These are phyloP conservation scores for Proterorhinus semilunaris DNA, from an alignment of 2,113 vertebrate genomes.

Conservation along the genomic window DNA sequence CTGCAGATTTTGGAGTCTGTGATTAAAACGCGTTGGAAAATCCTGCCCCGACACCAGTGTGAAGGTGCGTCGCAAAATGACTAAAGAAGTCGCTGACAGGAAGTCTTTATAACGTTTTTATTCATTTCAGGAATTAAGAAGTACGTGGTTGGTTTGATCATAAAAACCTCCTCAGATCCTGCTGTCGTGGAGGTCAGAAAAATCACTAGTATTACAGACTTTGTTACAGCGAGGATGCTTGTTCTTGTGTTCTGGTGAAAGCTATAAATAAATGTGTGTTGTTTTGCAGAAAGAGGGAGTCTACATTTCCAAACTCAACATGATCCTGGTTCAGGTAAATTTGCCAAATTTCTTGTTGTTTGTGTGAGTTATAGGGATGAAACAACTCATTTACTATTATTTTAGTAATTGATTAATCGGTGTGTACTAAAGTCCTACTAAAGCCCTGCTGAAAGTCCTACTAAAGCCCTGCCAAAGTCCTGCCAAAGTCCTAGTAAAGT, in stretches of 20 bases:
- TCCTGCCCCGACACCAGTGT: constrained; percentile 95
- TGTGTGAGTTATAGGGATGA: too few species aligned
- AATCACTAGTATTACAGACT: not conserved
- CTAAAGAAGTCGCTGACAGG: too few species aligned
- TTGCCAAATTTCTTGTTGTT: too few species aligned
- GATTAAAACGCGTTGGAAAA: constrained; percentile 99
- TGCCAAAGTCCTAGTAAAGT: too few species aligned
- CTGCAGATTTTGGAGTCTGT: constrained; percentile 97
- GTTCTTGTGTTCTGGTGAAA: not conserved
- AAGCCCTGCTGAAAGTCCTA: too few species aligned
- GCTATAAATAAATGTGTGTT: not conserved
- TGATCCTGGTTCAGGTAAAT: constrained; percentile 95
- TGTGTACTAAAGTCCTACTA: too few species aligned
- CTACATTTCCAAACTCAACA: constrained; percentile 95
- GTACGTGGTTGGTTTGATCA: constrained; percentile 95
- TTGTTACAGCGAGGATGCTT: not conserved
- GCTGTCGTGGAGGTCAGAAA: constrained; percentile 87
- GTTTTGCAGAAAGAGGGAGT: constrained; percentile 90
- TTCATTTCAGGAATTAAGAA: constrained; percentile 88
- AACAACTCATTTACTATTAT: too few species aligned
- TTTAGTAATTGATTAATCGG: too few species aligned
- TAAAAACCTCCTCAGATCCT: constrained; percentile 95
- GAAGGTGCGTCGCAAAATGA: constrained; percentile 79
- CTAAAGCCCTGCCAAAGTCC: too few species aligned
- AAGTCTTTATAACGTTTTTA: not conserved